A percentile compares a stretch with the other conserved stretches of the same genome.
Conservation (phyloP, 2,113 vertebrate species). For the Phaethornis superciliosus region DNA sequence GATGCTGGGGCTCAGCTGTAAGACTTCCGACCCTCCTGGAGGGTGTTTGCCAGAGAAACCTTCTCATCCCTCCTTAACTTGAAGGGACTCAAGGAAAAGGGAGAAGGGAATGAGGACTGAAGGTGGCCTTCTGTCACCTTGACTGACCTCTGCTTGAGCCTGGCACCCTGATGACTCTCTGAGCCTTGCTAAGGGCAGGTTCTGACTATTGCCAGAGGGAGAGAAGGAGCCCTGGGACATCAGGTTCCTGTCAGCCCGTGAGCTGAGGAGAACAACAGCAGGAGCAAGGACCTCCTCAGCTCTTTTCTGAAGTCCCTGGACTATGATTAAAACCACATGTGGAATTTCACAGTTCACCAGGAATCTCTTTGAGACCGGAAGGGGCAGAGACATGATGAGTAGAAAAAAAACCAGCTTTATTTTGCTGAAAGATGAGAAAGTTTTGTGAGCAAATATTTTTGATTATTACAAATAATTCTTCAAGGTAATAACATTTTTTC, state of each 20-base stretch:
- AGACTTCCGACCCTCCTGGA: neutral
- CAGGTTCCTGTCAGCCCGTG: fast-evolving
- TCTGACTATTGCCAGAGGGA: neutral
- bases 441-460: neutral
- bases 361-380: neutral
- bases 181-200: neutral
- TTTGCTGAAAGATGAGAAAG: neutral
- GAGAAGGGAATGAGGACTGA: neutral
- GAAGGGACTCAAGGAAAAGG: neutral
- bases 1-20: fast-evolving
- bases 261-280: fast-evolving
- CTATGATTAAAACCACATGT: fast-evolving
- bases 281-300: neutral
- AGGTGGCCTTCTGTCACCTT: neutral
- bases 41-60: neutral
- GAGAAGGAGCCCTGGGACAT: neutral
- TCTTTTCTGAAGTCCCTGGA: neutral
- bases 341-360: neutral
- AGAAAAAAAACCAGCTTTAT: neutral
- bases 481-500: neutral
- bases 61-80: neutral
- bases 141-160: neutral
- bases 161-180: fast-evolving
- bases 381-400: neutral
- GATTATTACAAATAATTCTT: neutral